Base-by-base conservation (phyloP, 2,888 invertebrate genomes). In the Microdon myrmicae region DNA sequence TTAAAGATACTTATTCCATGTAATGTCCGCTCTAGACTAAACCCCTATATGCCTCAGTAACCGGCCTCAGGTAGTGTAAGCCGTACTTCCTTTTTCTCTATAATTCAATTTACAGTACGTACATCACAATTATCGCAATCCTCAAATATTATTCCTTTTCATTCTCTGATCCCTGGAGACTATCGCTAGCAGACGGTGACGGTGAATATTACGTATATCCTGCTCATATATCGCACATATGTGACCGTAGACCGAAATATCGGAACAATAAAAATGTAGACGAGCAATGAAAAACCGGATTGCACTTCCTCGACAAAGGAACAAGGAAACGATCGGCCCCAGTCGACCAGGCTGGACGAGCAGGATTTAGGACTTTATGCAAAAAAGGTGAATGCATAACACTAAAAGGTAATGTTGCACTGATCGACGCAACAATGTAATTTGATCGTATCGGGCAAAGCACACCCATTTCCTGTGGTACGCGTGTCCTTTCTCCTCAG, bases 381-480 rank as follows among this genome's bases (percentile, higher is more conserved):
- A 58, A 53, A 45, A 51, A 44, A 25, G 17, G 3, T 9, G 17
- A 39, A 35, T 25, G 17, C 39, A 64, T 56, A 51, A 61, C 56
- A 56, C 25, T 49, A 26, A 13, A 14, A 47, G 61, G 56, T 56
- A 43, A 64, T 32, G 51, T 51, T 53, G 47, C 64, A 49, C 43
- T 29, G 35, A 19, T 5, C 51, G 44, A 47, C 51, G 56, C 64
- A 64, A 56, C 64, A 64, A 41, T 43, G 64, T 64, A 64, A 64
- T 45, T 43, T 22, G 61, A 64, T 64, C 56, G 44, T 37, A n/a
- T n/a, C 41, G 29, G 41, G 28, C 43, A 41, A 38, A 34, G 48
- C 43, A 64, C 66, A 51, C 68, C 68, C 61, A 68, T 61, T 58
- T 68, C 68, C 68, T 66, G 66, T 32, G 22, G 25, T 61, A 34